Conservation (phyloP, 2,113 vertebrate genomes). For the Melanerpes formicivorus region DNA sequence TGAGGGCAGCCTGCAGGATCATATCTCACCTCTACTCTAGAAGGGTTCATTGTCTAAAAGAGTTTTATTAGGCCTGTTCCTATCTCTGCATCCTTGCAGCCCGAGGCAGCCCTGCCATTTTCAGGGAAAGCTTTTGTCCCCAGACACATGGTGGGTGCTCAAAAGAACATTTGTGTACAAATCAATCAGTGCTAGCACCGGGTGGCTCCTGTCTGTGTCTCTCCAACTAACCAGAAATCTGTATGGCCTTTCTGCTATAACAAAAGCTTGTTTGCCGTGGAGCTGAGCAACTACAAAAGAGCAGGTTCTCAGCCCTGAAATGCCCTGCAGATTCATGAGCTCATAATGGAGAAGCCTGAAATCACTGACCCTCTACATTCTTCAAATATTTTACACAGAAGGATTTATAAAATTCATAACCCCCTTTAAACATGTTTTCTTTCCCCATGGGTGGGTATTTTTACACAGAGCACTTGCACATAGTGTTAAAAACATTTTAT, state of each 20-base stretch:
- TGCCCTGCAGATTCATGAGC: neutral
- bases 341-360: neutral
- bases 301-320: neutral
- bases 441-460: neutral
- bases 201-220: neutral
- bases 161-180: neutral
- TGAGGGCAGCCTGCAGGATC: neutral
- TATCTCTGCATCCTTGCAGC: neutral
- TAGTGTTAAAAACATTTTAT: neutral
- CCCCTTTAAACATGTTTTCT: neutral
- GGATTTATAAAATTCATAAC: neutral
- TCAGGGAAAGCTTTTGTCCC: neutral
- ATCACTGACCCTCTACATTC: neutral
- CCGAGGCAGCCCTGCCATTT: neutral
- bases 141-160: neutral
- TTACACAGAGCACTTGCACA: neutral
- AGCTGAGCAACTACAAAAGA: conserved; percentile 39
- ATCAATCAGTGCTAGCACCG: neutral
- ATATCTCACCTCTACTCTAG: neutral
- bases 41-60: neutral
- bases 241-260: neutral
- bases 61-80: neutral
- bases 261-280: neutral
- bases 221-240: neutral
- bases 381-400: neutral